phyloP scores from a whole-genome alignment of 2,888 invertebrate genomes.

The Agonum fuliginosum region DNA sequence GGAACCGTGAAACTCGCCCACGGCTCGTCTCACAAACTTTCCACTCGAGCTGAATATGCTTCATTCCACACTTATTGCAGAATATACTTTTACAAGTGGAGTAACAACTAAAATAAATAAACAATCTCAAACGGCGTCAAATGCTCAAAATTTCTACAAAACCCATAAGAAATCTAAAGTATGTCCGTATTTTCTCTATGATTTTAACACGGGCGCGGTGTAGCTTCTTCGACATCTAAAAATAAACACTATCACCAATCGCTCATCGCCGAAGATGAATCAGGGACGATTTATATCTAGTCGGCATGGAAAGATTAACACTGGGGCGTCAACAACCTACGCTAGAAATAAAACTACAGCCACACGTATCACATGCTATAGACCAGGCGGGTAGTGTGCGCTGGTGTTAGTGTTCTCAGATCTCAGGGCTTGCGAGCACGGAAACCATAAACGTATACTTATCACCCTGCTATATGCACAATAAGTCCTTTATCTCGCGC shows the following conservation, averaged over 20 bases:
- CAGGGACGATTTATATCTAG: slow-evolving; percentile 57
- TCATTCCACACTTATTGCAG: too few species aligned
- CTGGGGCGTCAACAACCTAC: slow-evolving; percentile 57
- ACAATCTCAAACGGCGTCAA: too few species aligned
- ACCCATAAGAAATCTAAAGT: too few species aligned
- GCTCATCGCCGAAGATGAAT: slow-evolving; percentile 55
- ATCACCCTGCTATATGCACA: slow-evolving; percentile 10
- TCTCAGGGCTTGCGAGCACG: background rate
- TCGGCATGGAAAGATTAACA: slow-evolving; percentile 42
- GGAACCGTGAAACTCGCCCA: too few species aligned
- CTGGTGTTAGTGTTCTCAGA: too few species aligned
- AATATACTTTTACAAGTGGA: too few species aligned
- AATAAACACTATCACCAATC: slow-evolving; percentile 59
- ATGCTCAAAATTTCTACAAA: too few species aligned
- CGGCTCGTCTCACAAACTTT: too few species aligned
- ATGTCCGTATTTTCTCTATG: too few species aligned
- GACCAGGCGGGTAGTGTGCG: background rate
- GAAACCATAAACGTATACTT: slow-evolving; percentile 1
- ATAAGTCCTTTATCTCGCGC: background rate
- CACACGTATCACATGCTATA: background rate
- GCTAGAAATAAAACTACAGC: slow-evolving; percentile 33
- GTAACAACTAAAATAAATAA: too few species aligned
- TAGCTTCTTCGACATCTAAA: slow-evolving; percentile 42
- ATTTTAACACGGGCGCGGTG: background rate
- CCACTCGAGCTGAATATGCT: too few species aligned